These are phyloP conservation scores for Glomeris maerens DNA, from an alignment of 1,140 invertebrate genomes.

Conservation along the genomic window DNA sequence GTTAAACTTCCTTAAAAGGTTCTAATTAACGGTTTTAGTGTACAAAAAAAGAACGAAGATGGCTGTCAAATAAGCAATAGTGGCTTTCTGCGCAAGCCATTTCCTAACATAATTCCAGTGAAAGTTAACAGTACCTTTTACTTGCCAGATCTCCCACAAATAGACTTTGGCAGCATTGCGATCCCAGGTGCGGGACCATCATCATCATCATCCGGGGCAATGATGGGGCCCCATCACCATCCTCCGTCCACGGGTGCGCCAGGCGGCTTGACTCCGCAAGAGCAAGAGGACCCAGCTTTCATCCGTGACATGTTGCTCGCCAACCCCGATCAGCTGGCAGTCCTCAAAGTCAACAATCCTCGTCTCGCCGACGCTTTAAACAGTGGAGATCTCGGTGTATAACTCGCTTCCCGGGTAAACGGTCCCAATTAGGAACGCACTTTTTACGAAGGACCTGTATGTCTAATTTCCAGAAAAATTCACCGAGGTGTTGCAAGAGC, in stretches of 20 bases:
- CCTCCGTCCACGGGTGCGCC: conserved; percentile 6
- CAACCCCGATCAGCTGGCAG: conserved; percentile 79
- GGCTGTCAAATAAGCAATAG: too few relatives aligned
- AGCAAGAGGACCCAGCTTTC: conserved; percentile 69
- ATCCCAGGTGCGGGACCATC: conserved; percentile 36
- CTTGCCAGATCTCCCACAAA: too few relatives aligned
- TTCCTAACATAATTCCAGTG: too few relatives aligned
- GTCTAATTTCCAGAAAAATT: conserved; percentile 53
- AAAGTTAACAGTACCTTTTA: too few relatives aligned
- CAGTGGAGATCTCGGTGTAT: conserved; percentile 55
- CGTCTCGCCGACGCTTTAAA: conserved; percentile 75
- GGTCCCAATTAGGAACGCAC: background rate
- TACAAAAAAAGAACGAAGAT: too few relatives aligned
- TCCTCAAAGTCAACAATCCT: conserved; percentile 88
- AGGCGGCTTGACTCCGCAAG: conserved; percentile 5
- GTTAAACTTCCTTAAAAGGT: too few relatives aligned
- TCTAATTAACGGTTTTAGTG: too few relatives aligned
- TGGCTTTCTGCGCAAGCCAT: too few relatives aligned
- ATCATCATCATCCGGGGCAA: conserved; percentile 14
- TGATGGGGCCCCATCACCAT: conserved; percentile 18
- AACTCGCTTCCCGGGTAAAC: background rate
- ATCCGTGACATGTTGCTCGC: conserved; percentile 76
- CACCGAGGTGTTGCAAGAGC: conserved; percentile 60
- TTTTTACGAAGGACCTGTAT: conserved; percentile 1
- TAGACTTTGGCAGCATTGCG: conserved; percentile 75